These are phyloP conservation scores for Orthonevra nobilis DNA, from an alignment of 2,888 invertebrate species.

Conservation along the genomic window DNA sequence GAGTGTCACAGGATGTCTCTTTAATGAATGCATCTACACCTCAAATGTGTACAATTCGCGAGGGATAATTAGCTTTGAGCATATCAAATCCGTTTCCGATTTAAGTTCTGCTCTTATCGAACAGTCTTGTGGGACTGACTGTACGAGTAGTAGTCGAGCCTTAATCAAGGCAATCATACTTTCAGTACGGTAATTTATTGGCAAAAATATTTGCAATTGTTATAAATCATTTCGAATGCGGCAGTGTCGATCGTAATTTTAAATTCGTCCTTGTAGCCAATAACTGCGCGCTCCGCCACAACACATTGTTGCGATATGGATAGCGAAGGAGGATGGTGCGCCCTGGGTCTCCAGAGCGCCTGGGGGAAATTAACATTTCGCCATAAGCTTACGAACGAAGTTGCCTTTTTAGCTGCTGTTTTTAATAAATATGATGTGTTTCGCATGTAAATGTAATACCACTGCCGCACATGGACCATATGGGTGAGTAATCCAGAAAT, in stretches of 20 bases:
- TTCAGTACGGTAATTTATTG: slow-evolving; percentile 44
- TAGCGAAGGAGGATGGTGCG: slow-evolving; percentile 44
- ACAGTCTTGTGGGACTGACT: slow-evolving; percentile 11
- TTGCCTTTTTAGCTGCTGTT: slow-evolving; percentile 55
- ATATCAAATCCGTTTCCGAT: too few relatives aligned
- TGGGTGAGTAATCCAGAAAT: slow-evolving; percentile 60
- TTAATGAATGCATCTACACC: too few relatives aligned
- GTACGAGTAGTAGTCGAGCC: too few relatives aligned
- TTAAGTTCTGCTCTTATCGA: too few relatives aligned
- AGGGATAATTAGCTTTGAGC: too few relatives aligned
- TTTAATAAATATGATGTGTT: slow-evolving; percentile 64
- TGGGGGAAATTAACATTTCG: slow-evolving; percentile 68
- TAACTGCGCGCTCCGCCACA: neutral
- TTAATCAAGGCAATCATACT: slow-evolving; percentile 49
- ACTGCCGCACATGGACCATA: slow-evolving; percentile 32
- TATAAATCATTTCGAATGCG: slow-evolving; percentile 53
- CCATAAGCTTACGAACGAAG: slow-evolving; percentile 56
- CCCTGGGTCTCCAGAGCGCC: slow-evolving; percentile 50
- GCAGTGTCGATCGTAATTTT: slow-evolving; percentile 32
- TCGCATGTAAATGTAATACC: slow-evolving; percentile 55
- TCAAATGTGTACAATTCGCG: too few relatives aligned
- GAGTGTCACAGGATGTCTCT: too few relatives aligned
- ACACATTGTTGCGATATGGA: slow-evolving; percentile 3
- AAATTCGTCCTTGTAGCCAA: slow-evolving; percentile 52
- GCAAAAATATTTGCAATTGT: slow-evolving; percentile 20